Percentiles rank a stretch among this genome's conserved stretches.
Evolutionary conservation across 92 coral and sea anemone genomes (phyloP).

Genomic region (Epizoanthus ramosus): DNA sequence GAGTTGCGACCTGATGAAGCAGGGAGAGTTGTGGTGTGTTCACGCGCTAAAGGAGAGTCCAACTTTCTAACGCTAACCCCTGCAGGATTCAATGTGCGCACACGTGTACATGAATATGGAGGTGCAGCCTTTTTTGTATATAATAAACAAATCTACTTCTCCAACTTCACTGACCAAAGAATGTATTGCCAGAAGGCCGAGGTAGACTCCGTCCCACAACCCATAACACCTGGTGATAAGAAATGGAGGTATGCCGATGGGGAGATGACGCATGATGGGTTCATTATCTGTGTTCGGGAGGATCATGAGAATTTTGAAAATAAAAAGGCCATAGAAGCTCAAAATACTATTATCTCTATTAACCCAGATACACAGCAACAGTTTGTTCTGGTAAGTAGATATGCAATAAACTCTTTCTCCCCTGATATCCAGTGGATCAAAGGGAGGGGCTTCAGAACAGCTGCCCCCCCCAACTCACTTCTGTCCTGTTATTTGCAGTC

Average conservation of each 20-base stretch:
- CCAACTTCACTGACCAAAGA: constrained; percentile 91
- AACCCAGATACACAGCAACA: constrained; percentile 80
- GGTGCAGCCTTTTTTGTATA: constrained; percentile 92
- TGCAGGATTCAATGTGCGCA: constrained; percentile 76
- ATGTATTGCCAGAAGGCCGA: constrained; percentile 78
- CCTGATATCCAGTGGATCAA: not conserved
- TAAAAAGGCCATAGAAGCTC: constrained; percentile 74
- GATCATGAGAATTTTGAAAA: constrained; percentile 79
- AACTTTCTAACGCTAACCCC: constrained; percentile 71
- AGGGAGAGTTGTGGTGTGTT: constrained; percentile 84
- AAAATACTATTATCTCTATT: constrained; percentile 83
- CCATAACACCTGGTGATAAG: constrained; percentile 82
- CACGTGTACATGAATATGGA: constrained; percentile 94
- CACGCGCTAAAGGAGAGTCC: constrained; percentile 54
- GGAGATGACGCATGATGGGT: constrained; percentile 49
- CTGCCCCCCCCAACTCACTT: no score
- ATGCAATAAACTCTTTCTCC: not conserved
- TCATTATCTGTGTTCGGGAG: constrained; percentile 89
- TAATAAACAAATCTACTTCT: constrained; percentile 83
- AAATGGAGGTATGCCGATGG: constrained; percentile 96
- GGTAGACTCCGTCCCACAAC: constrained; percentile 27
- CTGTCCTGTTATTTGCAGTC: no score
- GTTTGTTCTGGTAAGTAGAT: constrained; percentile 82
- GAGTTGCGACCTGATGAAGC: constrained; percentile 85
- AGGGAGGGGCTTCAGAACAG: no score